Base-by-base conservation (phyloP, 2,888 invertebrate species). In the Drosophila kambysellisi region DNA sequence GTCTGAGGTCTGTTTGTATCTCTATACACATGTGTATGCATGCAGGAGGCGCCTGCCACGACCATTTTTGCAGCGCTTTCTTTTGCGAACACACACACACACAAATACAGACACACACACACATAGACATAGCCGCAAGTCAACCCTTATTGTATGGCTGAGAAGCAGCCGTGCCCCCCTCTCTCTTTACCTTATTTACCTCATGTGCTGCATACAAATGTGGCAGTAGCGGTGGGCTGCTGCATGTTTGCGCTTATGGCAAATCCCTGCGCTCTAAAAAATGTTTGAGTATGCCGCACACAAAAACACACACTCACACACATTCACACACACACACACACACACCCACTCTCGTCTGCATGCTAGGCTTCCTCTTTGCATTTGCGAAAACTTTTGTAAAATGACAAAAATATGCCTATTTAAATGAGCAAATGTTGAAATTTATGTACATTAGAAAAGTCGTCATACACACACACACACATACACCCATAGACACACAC, bases 351-450 rank as follows among this genome's bases (percentile, higher is more conserved):
- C 46, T 46, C 15, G 43, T 63, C 52, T 77, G 74, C 59, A 65
- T 65, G 53, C 63, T 64, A 59, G 65, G 60, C 66, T 80, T 78
- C 83, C 83, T 88, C 74, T 80, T 78, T 89, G 89, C 88, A 79
- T 87, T 89, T 83, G 90, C 83, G 68, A 89, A 85, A 87, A 86
- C 90, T 87, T 87, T 87, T 87, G 82, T 90, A 72, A 90, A 90
- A 87, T 87, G 86, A 90, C 86, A 87, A 87, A 87, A 87, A 87
- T 87, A 87, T 87, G 86, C 86, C 86, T 90, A 87, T 87, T 87
- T 90, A 87, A 87, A 90, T 87, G 89, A 87, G 90, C 86, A 87
- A 86, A 87, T 88, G 90, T 86, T 88, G 87, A 82, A 87, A 87
- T 87, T 88, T 87, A 87, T 87, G 89, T 90, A 90, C 86, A 88